phyloP scores from a whole-genome alignment of 2,113 vertebrate genomes.

The Cettia cetti region DNA sequence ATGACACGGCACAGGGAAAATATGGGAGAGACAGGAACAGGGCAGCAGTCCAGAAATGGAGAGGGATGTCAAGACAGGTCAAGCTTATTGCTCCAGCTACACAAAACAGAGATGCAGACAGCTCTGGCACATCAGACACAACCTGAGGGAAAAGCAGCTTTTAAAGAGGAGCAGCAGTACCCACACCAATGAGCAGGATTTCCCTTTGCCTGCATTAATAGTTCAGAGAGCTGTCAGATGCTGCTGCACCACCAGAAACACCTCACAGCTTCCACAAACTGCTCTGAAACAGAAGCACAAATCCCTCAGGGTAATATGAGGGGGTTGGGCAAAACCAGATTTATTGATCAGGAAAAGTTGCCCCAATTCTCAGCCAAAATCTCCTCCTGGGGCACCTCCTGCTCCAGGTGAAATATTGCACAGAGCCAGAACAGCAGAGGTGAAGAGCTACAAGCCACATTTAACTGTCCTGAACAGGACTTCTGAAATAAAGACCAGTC shows the following conservation, averaged over 20 bases:
- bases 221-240: not conserved
- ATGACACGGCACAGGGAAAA: not conserved
- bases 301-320: not conserved
- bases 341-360: not conserved
- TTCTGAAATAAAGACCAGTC: not conserved
- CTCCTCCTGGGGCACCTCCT: not conserved
- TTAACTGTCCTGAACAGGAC: not conserved
- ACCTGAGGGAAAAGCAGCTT: slow-evolving; percentile 3
- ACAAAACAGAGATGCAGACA: slow-evolving; percentile 36
- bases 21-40: not conserved
- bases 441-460: not conserved
- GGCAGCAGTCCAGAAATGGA: slow-evolving; percentile 31
- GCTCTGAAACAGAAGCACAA: not conserved
- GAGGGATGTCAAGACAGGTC: slow-evolving; percentile 27
- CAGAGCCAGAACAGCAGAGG: not conserved
- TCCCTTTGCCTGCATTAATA: not conserved
- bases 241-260: not conserved
- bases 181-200: not conserved
- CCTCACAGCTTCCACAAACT: not conserved
- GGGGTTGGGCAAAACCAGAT: not conserved
- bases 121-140: not conserved
- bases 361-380: not conserved
- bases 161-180: not conserved
- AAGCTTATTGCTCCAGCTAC: slow-evolving; percentile 21
- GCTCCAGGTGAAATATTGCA: not conserved